Evolutionary conservation across 2,888 invertebrate genomes (phyloP).

Genomic region (Isoperla grammatica): DNA sequence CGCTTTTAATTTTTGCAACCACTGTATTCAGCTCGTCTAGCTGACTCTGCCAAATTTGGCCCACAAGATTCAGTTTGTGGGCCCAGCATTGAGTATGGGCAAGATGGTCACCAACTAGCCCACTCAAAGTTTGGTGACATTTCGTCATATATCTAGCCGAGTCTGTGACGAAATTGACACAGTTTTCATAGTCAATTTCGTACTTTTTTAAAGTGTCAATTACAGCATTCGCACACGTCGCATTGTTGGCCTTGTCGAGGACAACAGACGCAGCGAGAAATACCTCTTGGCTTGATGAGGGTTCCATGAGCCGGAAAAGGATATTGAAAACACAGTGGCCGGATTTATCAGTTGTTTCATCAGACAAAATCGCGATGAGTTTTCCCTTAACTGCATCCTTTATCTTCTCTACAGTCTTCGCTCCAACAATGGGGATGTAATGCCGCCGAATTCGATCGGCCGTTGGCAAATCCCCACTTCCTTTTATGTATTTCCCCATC

Average conservation of each 20-base stretch:
- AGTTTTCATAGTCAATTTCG: conserved; percentile 6
- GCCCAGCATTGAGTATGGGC: conserved; percentile 15
- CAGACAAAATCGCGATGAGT: conserved; percentile 1
- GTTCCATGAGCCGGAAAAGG: neutral
- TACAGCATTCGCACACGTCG: neutral
- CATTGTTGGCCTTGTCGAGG: neutral
- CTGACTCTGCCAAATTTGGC: conserved; percentile 5
- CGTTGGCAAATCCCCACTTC: conserved; percentile 19
- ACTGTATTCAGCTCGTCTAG: conserved; percentile 13
- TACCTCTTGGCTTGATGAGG: neutral
- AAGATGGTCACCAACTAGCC: neutral
- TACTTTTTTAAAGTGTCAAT: conserved; percentile 4
- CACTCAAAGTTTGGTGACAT: neutral
- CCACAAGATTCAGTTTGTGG: conserved; percentile 14
- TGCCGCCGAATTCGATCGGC: conserved; percentile 11
- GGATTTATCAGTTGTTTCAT: conserved; percentile 22
- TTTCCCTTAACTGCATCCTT: conserved; percentile 7
- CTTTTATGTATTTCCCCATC: neutral
- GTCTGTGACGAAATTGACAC: conserved; percentile 12
- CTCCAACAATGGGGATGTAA: conserved; percentile 15
- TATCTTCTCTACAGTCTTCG: conserved; percentile 7
- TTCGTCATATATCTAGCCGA: conserved; percentile 18
- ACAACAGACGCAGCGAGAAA: neutral
- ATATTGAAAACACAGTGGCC: conserved; percentile 21
- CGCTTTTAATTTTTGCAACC: conserved; percentile 14